A percentile compares a stretch with the other conserved stretches of the same genome.
phyloP scores from a whole-genome alignment of 2,113 vertebrate species.

The Tursiops truncatus region DNA sequence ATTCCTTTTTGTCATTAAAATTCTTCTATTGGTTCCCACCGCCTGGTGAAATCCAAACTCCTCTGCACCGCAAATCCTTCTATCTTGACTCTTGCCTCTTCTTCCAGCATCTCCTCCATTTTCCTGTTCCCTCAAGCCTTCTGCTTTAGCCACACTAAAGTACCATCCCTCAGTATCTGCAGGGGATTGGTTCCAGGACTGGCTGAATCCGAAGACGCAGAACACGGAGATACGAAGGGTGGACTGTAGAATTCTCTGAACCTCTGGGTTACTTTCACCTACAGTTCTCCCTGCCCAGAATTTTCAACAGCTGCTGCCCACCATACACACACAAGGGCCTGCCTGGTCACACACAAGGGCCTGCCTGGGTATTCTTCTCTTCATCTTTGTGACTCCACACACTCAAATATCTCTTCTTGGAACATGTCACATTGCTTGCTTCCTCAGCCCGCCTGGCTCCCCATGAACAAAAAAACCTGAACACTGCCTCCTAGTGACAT shows the following conservation, averaged over 20 bases:
- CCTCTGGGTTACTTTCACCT: neutral
- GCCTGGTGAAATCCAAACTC: neutral
- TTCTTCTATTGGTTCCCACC: neutral
- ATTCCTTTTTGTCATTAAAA: neutral
- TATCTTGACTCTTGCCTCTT: neutral
- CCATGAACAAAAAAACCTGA: neutral
- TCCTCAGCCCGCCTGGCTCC: neutral
- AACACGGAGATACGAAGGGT: no score
- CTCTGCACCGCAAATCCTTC: neutral
- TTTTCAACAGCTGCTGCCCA: neutral
- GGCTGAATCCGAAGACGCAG: neutral
- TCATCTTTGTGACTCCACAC: neutral
- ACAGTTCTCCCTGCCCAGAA: neutral
- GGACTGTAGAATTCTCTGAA: neutral
- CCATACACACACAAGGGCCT: neutral
- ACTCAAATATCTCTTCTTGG: neutral
- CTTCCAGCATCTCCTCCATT: neutral
- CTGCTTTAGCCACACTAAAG: neutral
- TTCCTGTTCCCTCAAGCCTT: neutral
- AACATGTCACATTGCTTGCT: neutral
- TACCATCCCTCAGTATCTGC: no score
- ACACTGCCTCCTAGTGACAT: neutral
- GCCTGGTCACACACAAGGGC: no score
- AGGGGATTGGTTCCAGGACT: neutral
- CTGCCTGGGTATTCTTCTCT: neutral